These are phyloP conservation scores for Morbakka virulenta DNA, from an alignment of 30 jellyfish, hydroid and myxozoan genomes.

Conservation along the genomic window DNA sequence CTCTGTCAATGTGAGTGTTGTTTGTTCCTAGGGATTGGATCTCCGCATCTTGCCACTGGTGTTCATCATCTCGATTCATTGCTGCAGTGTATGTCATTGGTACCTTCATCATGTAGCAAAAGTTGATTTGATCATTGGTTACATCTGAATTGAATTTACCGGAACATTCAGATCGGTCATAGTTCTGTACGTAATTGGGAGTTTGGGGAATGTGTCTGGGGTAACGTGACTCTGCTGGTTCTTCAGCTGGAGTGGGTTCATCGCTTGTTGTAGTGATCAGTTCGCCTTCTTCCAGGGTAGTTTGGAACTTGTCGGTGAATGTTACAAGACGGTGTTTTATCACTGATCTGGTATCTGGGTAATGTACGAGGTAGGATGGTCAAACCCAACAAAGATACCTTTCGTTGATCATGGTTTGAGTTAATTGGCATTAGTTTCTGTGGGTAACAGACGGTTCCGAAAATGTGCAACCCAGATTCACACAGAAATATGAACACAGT, in stretches of 20 bases:
- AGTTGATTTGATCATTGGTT: no score
- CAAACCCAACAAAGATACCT: conserved; percentile 24
- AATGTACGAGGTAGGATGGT: conserved; percentile 7
- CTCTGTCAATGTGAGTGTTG: neutral
- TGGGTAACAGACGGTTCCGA: conserved; percentile 41
- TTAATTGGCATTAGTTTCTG: neutral
- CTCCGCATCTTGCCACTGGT: conserved; percentile 47
- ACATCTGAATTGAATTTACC: no score
- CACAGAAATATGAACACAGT: no score
- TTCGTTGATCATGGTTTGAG: neutral
- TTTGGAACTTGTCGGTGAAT: conserved; percentile 15
- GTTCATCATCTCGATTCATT: conserved; percentile 11
- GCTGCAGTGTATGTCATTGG: conserved; percentile 38
- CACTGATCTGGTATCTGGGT: neutral
- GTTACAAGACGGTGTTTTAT: conserved; percentile 32
- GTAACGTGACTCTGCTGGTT: neutral
- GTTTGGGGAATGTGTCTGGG: conserved; percentile 22
- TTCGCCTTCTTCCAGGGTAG: neutral
- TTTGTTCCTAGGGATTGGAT: conserved; percentile 8
- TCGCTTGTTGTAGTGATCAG: no score
- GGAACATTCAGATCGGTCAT: no score
- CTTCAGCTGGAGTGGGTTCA: neutral
- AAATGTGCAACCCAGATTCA: conserved; percentile 32
- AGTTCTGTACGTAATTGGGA: conserved; percentile 1
- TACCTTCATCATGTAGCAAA: neutral